Evolutionary conservation across 2,888 invertebrate species (phyloP).

Genomic region (Chymomyza procnemis): DNA sequence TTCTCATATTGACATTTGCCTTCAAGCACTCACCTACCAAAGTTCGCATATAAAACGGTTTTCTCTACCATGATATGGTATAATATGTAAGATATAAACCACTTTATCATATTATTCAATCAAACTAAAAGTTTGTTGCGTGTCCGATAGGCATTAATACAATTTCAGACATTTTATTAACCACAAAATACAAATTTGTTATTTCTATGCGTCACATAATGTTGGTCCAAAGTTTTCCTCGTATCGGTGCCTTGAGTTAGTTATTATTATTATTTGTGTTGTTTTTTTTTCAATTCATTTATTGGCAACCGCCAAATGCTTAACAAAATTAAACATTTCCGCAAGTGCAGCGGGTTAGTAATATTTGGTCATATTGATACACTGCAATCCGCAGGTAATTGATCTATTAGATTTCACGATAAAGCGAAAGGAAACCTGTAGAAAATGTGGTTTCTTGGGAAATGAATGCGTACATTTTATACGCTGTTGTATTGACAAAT

Average conservation of each 20-base stretch:
- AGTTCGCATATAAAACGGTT: neutral
- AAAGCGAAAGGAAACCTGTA: too few species aligned
- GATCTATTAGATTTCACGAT: too few species aligned
- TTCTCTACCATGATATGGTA: neutral
- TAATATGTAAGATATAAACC: neutral
- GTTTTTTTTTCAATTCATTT: neutral
- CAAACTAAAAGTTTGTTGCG: constrained; percentile 63
- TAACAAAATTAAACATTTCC: neutral
- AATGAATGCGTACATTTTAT: too few species aligned
- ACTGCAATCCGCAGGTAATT: too few species aligned
- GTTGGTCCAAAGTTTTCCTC: constrained; percentile 32
- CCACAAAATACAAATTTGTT: constrained; percentile 55
- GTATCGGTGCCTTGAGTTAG: constrained; percentile 29
- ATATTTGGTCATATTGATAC: too few species aligned
- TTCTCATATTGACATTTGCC: neutral
- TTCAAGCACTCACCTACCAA: neutral
- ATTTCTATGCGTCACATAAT: constrained; percentile 51
- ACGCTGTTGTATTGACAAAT: too few species aligned
- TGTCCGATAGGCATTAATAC: constrained; percentile 56
- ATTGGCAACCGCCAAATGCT: neutral
- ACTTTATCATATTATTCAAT: constrained; percentile 43
- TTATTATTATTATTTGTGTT: constrained; percentile 13
- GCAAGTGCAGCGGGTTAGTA: neutral
- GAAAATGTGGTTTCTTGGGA: too few species aligned
- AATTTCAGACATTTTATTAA: constrained; percentile 54